Evolutionary conservation across 1,140 invertebrate genomes (phyloP).

Genomic region (Drosophila takahashii): DNA sequence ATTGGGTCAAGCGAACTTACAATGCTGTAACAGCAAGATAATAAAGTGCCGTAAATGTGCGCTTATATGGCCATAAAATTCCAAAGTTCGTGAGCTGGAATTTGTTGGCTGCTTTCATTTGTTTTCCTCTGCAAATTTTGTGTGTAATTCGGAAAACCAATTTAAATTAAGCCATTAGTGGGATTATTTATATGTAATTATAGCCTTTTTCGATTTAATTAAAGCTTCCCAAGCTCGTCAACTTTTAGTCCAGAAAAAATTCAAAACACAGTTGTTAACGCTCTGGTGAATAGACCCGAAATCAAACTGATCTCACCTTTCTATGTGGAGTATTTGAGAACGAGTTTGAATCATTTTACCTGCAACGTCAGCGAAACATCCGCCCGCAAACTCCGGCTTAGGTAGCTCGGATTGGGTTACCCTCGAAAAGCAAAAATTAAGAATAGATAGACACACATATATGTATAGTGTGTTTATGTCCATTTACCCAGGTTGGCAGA

Average conservation of each 20-base stretch:
- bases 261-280: slow-evolving; percentile 3
- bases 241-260: background rate
- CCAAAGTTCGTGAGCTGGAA: slow-evolving; percentile 2
- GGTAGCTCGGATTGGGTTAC: slow-evolving; percentile 33
- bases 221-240: background rate
- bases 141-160: background rate
- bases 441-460: slow-evolving; percentile 2
- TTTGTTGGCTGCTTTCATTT: background rate
- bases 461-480: background rate
- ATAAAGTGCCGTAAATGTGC: slow-evolving; percentile 48
- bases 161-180: background rate
- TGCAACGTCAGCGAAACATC: slow-evolving; percentile 38
- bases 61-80: slow-evolving; percentile 31
- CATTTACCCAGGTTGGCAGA: slow-evolving; percentile 10
- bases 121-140: background rate
- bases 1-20: slow-evolving; percentile 29
- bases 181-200: slow-evolving; percentile 1
- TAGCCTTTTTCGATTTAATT: background rate
- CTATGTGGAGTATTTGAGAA: slow-evolving; percentile 25
- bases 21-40: slow-evolving; percentile 32
- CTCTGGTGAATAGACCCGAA: slow-evolving; percentile 18
- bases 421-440: slow-evolving; percentile 10
- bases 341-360: slow-evolving; percentile 42
- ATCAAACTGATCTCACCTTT: slow-evolving; percentile 34
- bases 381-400: slow-evolving; percentile 12